Evolutionary conservation across 2,797 vertebrate genomes (phyloP), one percentile per base, ranked within the genome.

Genomic region (Sebastes iracundus): DNA sequence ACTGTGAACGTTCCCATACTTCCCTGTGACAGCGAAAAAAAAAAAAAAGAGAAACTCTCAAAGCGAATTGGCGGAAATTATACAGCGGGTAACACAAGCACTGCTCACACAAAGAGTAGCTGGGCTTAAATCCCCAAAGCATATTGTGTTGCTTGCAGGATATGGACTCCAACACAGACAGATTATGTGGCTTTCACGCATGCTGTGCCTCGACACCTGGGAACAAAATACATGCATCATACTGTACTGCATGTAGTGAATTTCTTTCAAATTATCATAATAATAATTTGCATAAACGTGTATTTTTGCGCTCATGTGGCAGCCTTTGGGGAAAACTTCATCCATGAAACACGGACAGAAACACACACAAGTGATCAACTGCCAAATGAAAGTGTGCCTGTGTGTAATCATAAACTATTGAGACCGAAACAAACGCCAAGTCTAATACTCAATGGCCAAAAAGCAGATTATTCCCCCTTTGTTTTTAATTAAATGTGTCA

Each of bases 401-500:
- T 61, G 35, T 66, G 72, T 73, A 52, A 80, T 80, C 72, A 69
- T 58, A 74, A 87, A 75, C 68, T 52, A 59, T 7, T 62, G 33
- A 75, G 83, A 85, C 53, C 73, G 18, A 80, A 68, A 76, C 32
- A 86, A 84, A 88, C 23, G 33, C 28, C 7, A 32, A 35, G 22
- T 68, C 53, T 82, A 68, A 85, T 30, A 79, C 52, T 79, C 42
- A n/a, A 28, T 23, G 55, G 33, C 52, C 71, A 82, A 82, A 80
- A 87, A 86, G 72, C 30, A 42, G 49, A 81, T 80, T 58, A 70
- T 81, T 81, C 49, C 30, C 68, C 28, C 9, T 82, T 85, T 90
- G 68, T 88, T 88, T 87, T 88, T 91, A 90, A 93, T 91, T 91
- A 87, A 90, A 89, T 75, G 84, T 85, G 83, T 92, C 83, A 86